Evolutionary conservation across 2,113 vertebrate genomes (phyloP).

Genomic region (Corythaixoides concolor): DNA sequence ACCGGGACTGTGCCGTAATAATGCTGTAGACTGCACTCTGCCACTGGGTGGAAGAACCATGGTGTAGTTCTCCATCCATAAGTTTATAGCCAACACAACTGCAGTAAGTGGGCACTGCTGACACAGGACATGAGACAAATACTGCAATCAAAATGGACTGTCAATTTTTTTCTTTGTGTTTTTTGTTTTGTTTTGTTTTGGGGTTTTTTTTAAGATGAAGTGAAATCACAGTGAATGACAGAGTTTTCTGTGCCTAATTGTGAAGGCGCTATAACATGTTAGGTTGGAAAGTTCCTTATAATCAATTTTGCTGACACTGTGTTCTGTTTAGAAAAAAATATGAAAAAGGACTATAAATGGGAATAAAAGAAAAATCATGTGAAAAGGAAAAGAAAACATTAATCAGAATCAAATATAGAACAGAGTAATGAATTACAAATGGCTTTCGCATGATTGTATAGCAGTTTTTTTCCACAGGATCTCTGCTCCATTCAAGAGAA

Average conservation of each 20-base stretch:
- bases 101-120: background rate
- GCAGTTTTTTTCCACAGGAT: constrained; percentile 54
- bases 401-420: constrained; percentile 66
- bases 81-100: background rate
- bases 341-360: constrained; percentile 47
- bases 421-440: constrained; percentile 63
- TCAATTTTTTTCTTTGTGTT: background rate
- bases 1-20: background rate
- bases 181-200: background rate
- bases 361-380: constrained; percentile 60
- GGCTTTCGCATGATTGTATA: constrained; percentile 60
- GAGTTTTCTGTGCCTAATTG: constrained; percentile 34
- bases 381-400: constrained; percentile 59
- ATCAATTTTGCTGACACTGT: constrained; percentile 42
- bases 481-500: constrained; percentile 60
- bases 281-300: constrained; percentile 42
- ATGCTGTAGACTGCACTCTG: background rate
- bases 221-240: constrained; percentile 16
- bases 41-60: background rate
- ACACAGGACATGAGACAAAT: background rate
- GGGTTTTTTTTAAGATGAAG: background rate
- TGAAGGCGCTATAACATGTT: background rate
- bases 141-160: background rate
- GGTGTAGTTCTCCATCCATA: background rate
- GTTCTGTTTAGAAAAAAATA: constrained; percentile 55